Conservation (phyloP, 2,888 invertebrate genomes). For the Leptinotarsa rubiginosa region DNA sequence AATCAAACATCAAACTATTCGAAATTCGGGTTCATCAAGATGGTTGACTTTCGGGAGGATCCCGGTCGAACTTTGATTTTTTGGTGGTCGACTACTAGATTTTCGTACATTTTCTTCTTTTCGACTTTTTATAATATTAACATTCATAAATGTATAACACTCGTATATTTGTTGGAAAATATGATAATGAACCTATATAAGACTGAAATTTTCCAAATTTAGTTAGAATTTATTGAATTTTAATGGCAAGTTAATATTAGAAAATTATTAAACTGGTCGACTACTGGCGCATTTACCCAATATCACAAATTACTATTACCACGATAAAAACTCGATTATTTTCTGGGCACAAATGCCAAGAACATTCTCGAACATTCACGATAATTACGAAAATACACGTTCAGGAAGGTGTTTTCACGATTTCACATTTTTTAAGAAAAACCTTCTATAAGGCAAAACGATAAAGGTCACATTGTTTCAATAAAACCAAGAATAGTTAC, state of each 20-base stretch:
- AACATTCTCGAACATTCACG: too few relatives aligned
- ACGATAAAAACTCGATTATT: too few relatives aligned
- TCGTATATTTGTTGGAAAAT: constrained; percentile 1
- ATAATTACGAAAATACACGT: too few relatives aligned
- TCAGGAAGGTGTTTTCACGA: too few relatives aligned
- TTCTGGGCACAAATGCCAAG: too few relatives aligned
- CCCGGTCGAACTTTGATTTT: neutral
- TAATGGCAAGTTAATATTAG: neutral
- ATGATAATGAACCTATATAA: constrained; percentile 11
- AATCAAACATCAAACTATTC: neutral
- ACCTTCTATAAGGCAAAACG: too few relatives aligned
- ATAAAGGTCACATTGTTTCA: too few relatives aligned
- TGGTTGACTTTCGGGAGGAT: neutral
- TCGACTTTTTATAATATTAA: neutral
- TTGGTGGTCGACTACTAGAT: constrained; percentile 6
- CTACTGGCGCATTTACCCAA: constrained; percentile 19
- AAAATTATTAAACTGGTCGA: constrained; percentile 6
- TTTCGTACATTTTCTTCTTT: neutral
- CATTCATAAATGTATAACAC: constrained; percentile 3
- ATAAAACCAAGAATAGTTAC: too few relatives aligned
- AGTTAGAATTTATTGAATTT: neutral
- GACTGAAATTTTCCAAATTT: neutral
- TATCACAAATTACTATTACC: too few relatives aligned
- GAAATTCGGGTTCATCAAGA: neutral
- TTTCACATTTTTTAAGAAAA: too few relatives aligned